Evolutionary conservation across 2,797 vertebrate genomes (phyloP), one percentile per base, ranked within the genome.

Genomic region (Sylvia borin): DNA sequence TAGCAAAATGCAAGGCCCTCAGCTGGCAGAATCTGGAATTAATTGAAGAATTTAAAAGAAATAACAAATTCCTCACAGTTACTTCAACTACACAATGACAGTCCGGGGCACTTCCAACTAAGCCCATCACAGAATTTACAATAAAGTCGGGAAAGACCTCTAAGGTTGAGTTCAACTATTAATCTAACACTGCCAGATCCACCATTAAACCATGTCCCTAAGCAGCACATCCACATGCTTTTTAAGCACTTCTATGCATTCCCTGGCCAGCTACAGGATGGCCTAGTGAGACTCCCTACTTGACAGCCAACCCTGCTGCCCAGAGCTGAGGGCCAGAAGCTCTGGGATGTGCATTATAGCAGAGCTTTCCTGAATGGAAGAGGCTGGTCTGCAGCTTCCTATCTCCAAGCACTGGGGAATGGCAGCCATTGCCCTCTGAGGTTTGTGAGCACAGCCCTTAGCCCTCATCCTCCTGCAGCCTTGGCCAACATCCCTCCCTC

Each of bases 401-500:
- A 20, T 34, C 31, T 73, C 74, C 91, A 78, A 40, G 40, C 48
- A 17, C 34, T 42, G n/a, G 19, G 34, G 11, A 86, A 88, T 3
- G 11, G n/a, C 38, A 88, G n/a, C 42, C 61, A n/a, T 20, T 61
- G 38, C 43, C 40, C 53, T 76, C 34, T 0, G 2, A 83, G 50
- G 18, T 70, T 45, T 92, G 54, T 55, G 57, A 84, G 54, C 32
- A n/a, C 7, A 75, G 5, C 36, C 43, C 51, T 58, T 4, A 43
- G n/a, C 45, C 54, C 68, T 85, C 36, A 45, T 4, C 6, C n/a
- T 32, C 1, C 57, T 50, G 75, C 53, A 83, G 70, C 60, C 65
- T 72, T 85, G 78, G 48, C 60, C 73, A 75, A 21, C 48, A 74
- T 58, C 91, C 64, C 75, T 85, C 79, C 42, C 70, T 86, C 73